Evolutionary conservation across 2,113 vertebrate genomes (phyloP).

Genomic region (Cinclus mexicanus): DNA sequence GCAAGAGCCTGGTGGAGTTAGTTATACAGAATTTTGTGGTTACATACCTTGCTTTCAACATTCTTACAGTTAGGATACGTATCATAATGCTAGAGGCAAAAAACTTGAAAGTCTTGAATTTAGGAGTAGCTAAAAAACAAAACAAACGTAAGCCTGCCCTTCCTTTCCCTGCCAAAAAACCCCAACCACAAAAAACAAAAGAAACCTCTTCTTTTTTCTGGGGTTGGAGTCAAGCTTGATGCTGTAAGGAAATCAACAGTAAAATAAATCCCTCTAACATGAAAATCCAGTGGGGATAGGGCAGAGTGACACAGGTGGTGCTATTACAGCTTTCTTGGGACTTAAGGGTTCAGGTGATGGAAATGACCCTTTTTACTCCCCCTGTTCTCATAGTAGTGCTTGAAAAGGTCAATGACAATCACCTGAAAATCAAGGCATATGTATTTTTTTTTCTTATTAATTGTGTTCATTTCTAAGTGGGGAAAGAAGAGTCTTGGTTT

Average conservation of each 20-base stretch:
- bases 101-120: background rate
- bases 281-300: background rate
- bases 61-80: background rate
- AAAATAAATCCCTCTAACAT: background rate
- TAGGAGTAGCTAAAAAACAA: background rate
- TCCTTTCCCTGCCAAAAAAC: background rate
- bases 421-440: background rate
- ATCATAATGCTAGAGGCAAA: background rate
- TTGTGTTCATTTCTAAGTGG: background rate
- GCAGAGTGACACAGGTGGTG: background rate
- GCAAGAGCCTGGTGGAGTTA: background rate
- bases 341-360: background rate
- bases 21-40: background rate
- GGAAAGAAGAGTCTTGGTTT: background rate
- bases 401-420: background rate
- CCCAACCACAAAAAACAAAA: background rate
- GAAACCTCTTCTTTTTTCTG: background rate
- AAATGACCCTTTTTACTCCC: background rate
- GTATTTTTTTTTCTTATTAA: background rate
- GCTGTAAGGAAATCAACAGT: background rate
- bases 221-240: background rate
- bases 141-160: background rate
- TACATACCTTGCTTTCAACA: slow-evolving; percentile 2
- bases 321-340: background rate
- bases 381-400: background rate